Evolutionary conservation across 2,113 vertebrate species (phyloP).

Genomic region (Prolemur simus): DNA sequence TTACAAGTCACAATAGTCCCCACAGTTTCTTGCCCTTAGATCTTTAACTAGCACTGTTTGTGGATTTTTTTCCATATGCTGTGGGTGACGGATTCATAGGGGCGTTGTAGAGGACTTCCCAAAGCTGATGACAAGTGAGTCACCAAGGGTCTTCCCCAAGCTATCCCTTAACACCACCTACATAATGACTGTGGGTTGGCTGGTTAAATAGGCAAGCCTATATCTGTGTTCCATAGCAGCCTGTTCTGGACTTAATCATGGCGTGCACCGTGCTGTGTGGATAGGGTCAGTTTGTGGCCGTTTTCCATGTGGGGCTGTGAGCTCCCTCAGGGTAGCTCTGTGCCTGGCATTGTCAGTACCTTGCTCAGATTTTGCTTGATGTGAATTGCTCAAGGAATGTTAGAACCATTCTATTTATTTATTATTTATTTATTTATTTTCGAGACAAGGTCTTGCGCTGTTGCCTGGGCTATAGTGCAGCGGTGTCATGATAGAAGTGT

Average conservation of each 20-base stretch:
- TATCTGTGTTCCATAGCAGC: background rate
- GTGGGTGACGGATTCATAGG: background rate
- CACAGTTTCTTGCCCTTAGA: background rate
- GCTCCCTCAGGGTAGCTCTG: background rate
- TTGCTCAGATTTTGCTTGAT: background rate
- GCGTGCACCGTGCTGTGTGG: background rate
- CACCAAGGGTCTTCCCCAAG: background rate
- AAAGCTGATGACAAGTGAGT: background rate
- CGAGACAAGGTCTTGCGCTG: too few relatives aligned
- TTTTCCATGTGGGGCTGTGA: background rate
- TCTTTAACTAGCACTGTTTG: background rate
- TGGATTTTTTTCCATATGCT: background rate
- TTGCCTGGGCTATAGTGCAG: too few relatives aligned
- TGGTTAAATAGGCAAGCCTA: background rate
- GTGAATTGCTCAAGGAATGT: background rate
- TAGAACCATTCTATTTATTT: background rate
- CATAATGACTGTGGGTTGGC: background rate
- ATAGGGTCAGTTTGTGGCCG: background rate
- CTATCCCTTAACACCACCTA: background rate
- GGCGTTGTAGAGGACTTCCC: background rate
- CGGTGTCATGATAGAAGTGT: background rate
- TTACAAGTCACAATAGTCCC: background rate
- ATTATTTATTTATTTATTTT: too few relatives aligned
- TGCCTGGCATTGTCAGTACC: background rate
- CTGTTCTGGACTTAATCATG: background rate